These are phyloP conservation scores for Coreius guichenoti DNA, from an alignment of 2,797 vertebrate genomes.

Conservation along the genomic window DNA sequence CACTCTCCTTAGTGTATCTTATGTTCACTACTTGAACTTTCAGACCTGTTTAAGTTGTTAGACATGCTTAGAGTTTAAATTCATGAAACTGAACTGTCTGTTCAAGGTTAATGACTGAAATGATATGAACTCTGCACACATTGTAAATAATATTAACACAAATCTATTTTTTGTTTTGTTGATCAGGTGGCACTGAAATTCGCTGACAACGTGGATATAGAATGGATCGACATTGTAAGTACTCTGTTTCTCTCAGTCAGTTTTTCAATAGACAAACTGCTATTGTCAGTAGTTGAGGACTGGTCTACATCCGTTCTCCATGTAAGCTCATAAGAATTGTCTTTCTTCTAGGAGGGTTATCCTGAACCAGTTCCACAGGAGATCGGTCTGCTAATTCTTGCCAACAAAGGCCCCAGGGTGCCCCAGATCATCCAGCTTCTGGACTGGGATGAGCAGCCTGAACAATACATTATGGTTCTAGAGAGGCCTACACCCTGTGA, in stretches of 20 bases:
- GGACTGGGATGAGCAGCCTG: not conserved
- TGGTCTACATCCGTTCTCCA: not conserved
- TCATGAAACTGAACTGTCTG: not conserved
- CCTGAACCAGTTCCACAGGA: not conserved
- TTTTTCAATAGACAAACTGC: not conserved
- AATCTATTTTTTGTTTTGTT: not conserved
- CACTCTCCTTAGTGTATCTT: not conserved
- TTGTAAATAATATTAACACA: not conserved
- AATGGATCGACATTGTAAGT: not conserved
- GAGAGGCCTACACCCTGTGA: not conserved
- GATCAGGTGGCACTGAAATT: slow-evolving; percentile 1
- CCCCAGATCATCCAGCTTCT: not conserved
- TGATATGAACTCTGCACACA: not conserved
- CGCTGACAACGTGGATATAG: not conserved
- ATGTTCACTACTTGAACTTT: not conserved
- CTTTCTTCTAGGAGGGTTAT: not conserved
- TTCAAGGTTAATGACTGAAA: not conserved
- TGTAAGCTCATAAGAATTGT: not conserved
- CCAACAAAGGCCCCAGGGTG: not conserved
- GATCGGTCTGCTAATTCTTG: not conserved
- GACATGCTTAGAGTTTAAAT: not conserved
- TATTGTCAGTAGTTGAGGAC: not conserved
- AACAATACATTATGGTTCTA: too few relatives aligned
- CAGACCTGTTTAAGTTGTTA: not conserved
- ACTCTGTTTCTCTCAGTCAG: not conserved